Base-by-base conservation (phyloP, 2,113 vertebrate species). In the Micronisus gabar region DNA sequence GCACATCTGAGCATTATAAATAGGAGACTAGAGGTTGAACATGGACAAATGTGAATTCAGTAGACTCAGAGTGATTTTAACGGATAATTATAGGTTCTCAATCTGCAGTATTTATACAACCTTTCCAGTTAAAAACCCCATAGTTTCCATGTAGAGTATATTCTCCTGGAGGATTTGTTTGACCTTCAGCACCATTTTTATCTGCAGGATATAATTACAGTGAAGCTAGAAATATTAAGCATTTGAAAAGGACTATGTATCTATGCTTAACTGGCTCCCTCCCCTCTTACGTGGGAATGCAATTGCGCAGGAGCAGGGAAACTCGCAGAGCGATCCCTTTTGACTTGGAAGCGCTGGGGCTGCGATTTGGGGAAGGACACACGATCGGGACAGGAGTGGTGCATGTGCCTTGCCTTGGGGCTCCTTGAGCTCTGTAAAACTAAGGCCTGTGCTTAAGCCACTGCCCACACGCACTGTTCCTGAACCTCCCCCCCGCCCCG, bases 101-200 rank as follows among this genome's bases (percentile, higher is more conserved):
- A 76, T 91, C 87, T 93, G 74, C 84, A 94, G 36, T 95, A 95
- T 97, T 96, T 97, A 83, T 76, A 95, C 83, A 97, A 80, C 70
- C 58, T 95, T 97, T 95, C 78, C 67, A 96, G 67, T 91, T 82
- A 34, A 84, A 95, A 19, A 2, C 2, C 43, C 19, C 61, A 18
- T 19, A 81, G 58, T 96, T 96, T 96, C 93, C 93, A 70, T 71
- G 71, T 48, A 62, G 84, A 82, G 29, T 52, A 32, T 91, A 43
- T 80, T 96, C 78, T 96, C 78, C 88, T 94, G 58, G 78, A 97
- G 81, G 86, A 90, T 94, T 96, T 97, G 67, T 83, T 95, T 94
- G 93, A 95, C 94, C 91, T 95, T 93, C 66, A 95, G 79, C 93
- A 94, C 85, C 93, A 66, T 95, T 95, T 97, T 96, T 95, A 75